A percentile compares a stretch with the other conserved stretches of the same genome.
Conservation (phyloP, 2,797 vertebrate genomes). For the Coluber constrictor region DNA sequence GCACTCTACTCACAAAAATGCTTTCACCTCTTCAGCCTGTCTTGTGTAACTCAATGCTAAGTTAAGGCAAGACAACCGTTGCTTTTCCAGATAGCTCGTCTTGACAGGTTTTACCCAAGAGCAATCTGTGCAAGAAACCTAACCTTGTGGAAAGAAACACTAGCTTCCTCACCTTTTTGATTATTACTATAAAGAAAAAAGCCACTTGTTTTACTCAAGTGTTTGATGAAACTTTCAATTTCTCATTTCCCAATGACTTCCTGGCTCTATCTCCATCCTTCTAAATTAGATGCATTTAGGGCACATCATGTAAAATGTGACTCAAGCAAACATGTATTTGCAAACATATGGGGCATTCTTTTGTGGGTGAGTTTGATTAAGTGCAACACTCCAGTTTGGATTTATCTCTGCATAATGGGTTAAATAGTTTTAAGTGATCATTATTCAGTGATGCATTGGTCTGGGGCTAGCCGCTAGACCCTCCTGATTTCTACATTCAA, state of each 20-base stretch:
- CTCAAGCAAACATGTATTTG: neutral
- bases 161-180: slow-evolving; percentile 63
- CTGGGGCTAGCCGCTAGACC: no score
- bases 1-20: slow-evolving; percentile 53
- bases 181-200: slow-evolving; percentile 52
- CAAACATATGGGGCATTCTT: neutral
- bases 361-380: neutral
- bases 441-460: neutral
- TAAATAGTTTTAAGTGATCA: neutral
- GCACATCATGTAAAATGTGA: neutral
- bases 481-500: neutral
- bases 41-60: slow-evolving; percentile 66
- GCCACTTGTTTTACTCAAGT: neutral
- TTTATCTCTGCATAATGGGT: neutral
- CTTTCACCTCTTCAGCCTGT: slow-evolving; percentile 55
- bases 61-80: slow-evolving; percentile 54
- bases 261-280: neutral
- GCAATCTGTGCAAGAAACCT: slow-evolving; percentile 59
- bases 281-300: neutral
- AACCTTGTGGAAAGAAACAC: slow-evolving; percentile 66
- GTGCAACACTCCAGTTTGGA: neutral
- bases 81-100: slow-evolving; percentile 48
- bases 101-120: slow-evolving; percentile 64
- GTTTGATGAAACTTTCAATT: neutral
- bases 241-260: neutral